Conservation (phyloP, 2,888 invertebrate species). For the Malachius bipustulatus region DNA sequence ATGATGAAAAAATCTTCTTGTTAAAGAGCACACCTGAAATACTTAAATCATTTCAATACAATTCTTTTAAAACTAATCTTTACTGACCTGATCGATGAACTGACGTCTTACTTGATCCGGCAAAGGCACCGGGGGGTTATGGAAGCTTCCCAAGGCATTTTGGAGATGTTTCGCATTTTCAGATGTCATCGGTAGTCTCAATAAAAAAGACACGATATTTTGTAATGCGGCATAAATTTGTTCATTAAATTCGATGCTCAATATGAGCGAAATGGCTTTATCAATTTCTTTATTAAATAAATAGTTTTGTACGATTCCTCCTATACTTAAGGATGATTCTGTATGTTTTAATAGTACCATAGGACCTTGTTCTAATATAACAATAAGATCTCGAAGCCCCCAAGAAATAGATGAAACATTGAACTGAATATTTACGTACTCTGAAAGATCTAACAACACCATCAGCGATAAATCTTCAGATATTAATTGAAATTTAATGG, state of each 20-base stretch:
- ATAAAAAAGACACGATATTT: slow-evolving; percentile 54
- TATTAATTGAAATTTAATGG: slow-evolving; percentile 52
- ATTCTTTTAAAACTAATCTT: neutral
- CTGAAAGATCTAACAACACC: slow-evolving; percentile 52
- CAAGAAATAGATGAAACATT: slow-evolving; percentile 31
- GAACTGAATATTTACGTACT: slow-evolving; percentile 40
- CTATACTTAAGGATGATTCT: slow-evolving; percentile 25
- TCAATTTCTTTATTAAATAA: slow-evolving; percentile 51
- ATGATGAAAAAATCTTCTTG: slow-evolving; percentile 78
- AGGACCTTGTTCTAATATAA: slow-evolving; percentile 53
- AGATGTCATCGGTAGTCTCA: slow-evolving; percentile 45
- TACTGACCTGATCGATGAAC: slow-evolving; percentile 48
- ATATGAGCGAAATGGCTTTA: slow-evolving; percentile 53
- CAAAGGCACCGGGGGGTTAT: slow-evolving; percentile 54
- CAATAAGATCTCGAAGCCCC: slow-evolving; percentile 36
- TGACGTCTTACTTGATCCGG: slow-evolving; percentile 57
- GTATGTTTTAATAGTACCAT: slow-evolving; percentile 32
- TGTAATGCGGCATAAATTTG: slow-evolving; percentile 65
- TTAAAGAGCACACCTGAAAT: slow-evolving; percentile 61
- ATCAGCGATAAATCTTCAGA: slow-evolving; percentile 52
- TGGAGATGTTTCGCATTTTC: slow-evolving; percentile 55
- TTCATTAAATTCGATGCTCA: slow-evolving; percentile 60
- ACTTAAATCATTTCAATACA: slow-evolving; percentile 2
- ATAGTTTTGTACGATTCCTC: slow-evolving; percentile 41
- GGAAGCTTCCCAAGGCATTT: slow-evolving; percentile 70